Conservation (phyloP, 2,888 invertebrate species). For the Pristionchus maxplancki region DNA sequence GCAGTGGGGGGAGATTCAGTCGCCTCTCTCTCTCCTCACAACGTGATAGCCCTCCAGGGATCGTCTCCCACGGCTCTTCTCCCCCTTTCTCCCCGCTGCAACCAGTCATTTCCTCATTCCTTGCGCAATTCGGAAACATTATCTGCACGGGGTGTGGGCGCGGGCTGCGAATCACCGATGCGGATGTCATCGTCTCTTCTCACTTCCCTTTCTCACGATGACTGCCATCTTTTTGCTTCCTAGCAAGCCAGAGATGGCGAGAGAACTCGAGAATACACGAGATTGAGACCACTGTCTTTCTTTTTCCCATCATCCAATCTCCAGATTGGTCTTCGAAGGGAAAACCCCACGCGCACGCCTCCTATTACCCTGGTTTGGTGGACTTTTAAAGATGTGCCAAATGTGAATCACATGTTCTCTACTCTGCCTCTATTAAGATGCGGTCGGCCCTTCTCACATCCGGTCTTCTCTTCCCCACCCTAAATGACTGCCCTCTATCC, state of each 20-base stretch:
- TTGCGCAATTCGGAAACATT: slow-evolving; percentile 29
- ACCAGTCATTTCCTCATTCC: not conserved
- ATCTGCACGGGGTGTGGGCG: not conserved
- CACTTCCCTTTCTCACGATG: not conserved
- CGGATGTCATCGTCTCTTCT: not conserved
- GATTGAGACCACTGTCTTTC: too few relatives aligned
- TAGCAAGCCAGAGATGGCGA: too few relatives aligned
- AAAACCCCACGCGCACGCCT: not conserved
- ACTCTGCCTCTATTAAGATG: not conserved
- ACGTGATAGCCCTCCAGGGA: slow-evolving; percentile 39
- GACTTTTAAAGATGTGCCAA: not conserved
- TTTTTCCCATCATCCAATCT: not conserved
- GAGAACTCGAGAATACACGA: too few relatives aligned
- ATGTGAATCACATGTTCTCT: not conserved
- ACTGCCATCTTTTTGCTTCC: too few relatives aligned
- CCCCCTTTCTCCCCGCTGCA: not conserved
- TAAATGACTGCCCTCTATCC: slow-evolving; percentile 30
- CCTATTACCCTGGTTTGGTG: not conserved
- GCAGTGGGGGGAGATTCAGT: not conserved
- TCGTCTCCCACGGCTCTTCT: not conserved
- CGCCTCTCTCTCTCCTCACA: not conserved
- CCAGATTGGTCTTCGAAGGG: not conserved
- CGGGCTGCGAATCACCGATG: not conserved
- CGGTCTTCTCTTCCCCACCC: not conserved
- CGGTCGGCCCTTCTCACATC: not conserved